Evolutionary conservation across 23 tunicate species (phyloP), one percentile per base, ranked within the genome.

Genomic region (Ciona savignyi): DNA sequence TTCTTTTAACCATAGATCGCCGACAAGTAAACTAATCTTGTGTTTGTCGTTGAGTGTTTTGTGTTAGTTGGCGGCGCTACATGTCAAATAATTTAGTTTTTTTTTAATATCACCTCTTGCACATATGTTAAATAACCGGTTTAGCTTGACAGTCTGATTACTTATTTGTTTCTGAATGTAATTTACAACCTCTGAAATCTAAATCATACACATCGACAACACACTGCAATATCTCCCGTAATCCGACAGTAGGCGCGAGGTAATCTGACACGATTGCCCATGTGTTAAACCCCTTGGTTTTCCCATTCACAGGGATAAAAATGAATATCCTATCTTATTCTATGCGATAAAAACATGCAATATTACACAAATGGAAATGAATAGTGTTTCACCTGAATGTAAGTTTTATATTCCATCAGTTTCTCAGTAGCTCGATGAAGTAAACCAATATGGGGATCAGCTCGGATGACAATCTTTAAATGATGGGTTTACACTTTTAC

Each of bases 401-500:
- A 93, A 15, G 98, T 93, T 34, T 93, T 93, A 78, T 93, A 87
- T 78, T 93, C 98, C 9, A 93, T 93, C 65, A 93, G 80, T 70
- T 93, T 93, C 63, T 93, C 98, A 1, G 98, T 93, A 20, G 80
- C 98, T 56, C 98, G 70, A 72, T 93, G 98, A 20, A 93, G 81
- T 30, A 93, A 73, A 4, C 98, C 98, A 71, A 93, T 93, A 73
- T 93, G 98, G 25, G 98, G 98, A 77, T 93, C 98, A 0, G 89
- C 93, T 22, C 95, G 85, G 30, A 87, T 68, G 0, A 93, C 77
- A 25, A 81, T 68, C 95, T 87, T 66, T 30, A 51, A 72, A 51
- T 2, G 2, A 66, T 22, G 28, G 73, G 62, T 0, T 49, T 15
- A 29, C 15, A 51, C 21, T 51, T 19, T 51, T 51, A 21, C 19